A percentile compares a stretch with the other conserved stretches of the same genome.
These are phyloP conservation scores for Chrysocyon brachyurus DNA, from an alignment of 2,797 vertebrate species.

Conservation along the genomic window DNA sequence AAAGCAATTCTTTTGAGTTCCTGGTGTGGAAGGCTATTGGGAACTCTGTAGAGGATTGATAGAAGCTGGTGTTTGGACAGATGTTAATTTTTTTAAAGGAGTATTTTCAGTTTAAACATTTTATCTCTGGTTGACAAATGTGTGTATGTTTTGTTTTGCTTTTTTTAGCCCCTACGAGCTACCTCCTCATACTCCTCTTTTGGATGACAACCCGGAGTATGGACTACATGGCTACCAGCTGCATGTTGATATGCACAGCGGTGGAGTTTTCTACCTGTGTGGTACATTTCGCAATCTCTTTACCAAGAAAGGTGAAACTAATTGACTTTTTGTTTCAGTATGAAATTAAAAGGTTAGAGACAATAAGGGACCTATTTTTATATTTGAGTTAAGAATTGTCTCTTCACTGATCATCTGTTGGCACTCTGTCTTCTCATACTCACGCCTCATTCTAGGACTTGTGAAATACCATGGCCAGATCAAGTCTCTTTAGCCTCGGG, in stretches of 20 bases:
- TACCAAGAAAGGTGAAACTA: slow-evolving; percentile 92
- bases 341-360: background rate
- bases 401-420: fast-evolving
- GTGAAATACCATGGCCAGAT: background rate
- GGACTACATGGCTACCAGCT: slow-evolving; percentile 94
- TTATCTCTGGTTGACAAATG: background rate
- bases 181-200: slow-evolving; percentile 82
- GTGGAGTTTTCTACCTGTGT: slow-evolving; percentile 89
- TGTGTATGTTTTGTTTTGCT: background rate
- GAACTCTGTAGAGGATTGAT: background rate
- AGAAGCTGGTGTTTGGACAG: background rate
- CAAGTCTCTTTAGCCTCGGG: background rate
- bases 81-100: background rate
- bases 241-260: slow-evolving; percentile 92
- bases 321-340: background rate
- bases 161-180: slow-evolving; percentile 88
- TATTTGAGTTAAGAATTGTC: background rate
- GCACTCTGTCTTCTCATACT: too few relatives aligned
- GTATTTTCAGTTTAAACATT: background rate
- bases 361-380: background rate
- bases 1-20: background rate
- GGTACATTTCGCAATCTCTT: slow-evolving; percentile 90
- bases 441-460: background rate
- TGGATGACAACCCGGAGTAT: slow-evolving; percentile 93
- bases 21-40: background rate